Conservation (phyloP, 1,140 invertebrate species). For the Tenebrio molitor region DNA sequence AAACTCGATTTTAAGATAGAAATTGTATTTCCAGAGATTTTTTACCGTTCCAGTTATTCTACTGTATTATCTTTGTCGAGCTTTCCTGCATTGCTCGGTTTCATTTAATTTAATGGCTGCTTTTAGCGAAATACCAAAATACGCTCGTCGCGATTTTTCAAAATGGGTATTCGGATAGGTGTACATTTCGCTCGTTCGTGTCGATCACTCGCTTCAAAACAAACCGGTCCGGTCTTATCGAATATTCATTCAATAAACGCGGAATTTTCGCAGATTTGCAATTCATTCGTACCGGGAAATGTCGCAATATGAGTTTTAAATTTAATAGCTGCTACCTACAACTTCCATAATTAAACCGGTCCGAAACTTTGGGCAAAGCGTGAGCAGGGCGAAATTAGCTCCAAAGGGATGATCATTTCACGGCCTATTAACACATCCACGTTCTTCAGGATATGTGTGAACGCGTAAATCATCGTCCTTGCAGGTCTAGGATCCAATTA, state of each 20-base stretch:
- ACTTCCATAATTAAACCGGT: neutral
- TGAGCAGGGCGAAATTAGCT: neutral
- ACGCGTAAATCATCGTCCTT: neutral
- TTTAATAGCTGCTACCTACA: too few species aligned
- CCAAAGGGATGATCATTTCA: neutral
- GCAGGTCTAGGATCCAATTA: neutral
- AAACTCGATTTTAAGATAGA: conserved; percentile 40
- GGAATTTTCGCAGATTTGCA: too few species aligned
- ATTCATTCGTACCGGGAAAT: too few species aligned
- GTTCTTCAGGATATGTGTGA: neutral
- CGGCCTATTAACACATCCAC: neutral
- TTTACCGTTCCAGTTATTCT: conserved; percentile 35
- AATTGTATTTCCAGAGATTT: conserved; percentile 39
- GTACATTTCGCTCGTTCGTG: too few species aligned
- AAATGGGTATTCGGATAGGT: conserved; percentile 7
- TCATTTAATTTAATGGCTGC: conserved; percentile 34
- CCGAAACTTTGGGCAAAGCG: neutral
- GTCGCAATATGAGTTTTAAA: too few species aligned
- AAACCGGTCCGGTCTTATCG: too few species aligned
- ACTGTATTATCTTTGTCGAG: conserved; percentile 32
- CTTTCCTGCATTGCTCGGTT: conserved; percentile 24
- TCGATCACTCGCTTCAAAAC: too few species aligned
- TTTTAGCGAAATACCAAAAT: conserved; percentile 25
- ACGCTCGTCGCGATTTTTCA: conserved; percentile 1
- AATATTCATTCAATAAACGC: too few species aligned